Evolutionary conservation across 1,140 invertebrate genomes (phyloP).

Genomic region (Drosophila melanica): DNA sequence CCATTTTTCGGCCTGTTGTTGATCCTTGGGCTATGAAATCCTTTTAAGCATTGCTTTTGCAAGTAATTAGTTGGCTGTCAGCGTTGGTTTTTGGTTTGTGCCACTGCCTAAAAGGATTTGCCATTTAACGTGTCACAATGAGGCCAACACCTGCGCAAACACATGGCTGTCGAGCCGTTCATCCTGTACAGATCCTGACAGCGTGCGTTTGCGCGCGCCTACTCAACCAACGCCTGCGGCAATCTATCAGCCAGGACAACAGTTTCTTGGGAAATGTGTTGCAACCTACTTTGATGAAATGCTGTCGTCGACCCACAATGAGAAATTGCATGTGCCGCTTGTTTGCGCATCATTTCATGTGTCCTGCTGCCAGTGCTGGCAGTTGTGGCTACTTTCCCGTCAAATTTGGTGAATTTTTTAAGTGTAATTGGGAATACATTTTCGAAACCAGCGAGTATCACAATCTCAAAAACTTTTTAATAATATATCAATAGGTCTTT

Average conservation of each 20-base stretch:
- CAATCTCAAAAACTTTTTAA: too few species aligned
- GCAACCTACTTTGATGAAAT: slow-evolving; percentile 63
- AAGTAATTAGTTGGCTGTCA: slow-evolving; percentile 68
- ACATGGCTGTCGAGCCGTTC: not conserved
- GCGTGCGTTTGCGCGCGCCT: slow-evolving; percentile 2
- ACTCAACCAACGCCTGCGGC: slow-evolving; percentile 10
- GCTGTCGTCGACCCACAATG: slow-evolving; percentile 40
- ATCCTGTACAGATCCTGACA: not conserved
- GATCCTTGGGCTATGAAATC: slow-evolving; percentile 37
- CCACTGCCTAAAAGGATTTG: slow-evolving; percentile 55
- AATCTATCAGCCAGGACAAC: slow-evolving; percentile 33
- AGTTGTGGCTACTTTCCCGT: too few species aligned
- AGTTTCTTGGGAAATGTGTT: slow-evolving; percentile 39
- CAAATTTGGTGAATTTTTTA: too few species aligned
- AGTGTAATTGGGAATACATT: too few species aligned
- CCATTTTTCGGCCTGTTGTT: slow-evolving; percentile 40
- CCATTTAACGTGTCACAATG: slow-evolving; percentile 23
- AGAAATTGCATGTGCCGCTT: slow-evolving; percentile 54
- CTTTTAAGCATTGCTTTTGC: slow-evolving; percentile 51
- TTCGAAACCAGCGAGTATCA: too few species aligned
- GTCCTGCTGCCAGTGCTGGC: slow-evolving; percentile 1
- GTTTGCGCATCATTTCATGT: slow-evolving; percentile 55
- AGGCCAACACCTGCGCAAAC: slow-evolving; percentile 54
- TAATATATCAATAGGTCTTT: too few species aligned
- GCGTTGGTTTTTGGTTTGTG: slow-evolving; percentile 35